These are phyloP conservation scores for Sebastiscus albofasciatus DNA, from an alignment of 2,797 vertebrate species.

Conservation along the genomic window DNA sequence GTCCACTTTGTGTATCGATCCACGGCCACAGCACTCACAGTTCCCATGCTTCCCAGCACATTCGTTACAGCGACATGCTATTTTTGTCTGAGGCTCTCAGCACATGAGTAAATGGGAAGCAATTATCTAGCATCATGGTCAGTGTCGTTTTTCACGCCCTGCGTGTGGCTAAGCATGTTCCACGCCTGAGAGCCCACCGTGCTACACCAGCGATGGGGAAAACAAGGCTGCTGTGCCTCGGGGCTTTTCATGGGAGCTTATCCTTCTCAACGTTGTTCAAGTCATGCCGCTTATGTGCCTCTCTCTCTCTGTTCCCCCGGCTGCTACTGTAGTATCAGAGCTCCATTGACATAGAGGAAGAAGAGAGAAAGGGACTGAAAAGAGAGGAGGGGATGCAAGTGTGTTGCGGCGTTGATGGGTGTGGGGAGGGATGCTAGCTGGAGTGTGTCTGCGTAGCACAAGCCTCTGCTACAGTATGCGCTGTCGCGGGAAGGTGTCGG, in stretches of 20 bases:
- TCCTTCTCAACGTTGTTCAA: constrained; percentile 68
- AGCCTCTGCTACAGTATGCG: constrained; percentile 80
- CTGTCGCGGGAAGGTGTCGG: constrained; percentile 86
- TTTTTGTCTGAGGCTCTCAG: constrained; percentile 80
- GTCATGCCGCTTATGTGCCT: constrained; percentile 70
- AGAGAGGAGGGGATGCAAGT: constrained; percentile 73
- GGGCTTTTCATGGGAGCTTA: constrained; percentile 72
- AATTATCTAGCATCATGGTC: constrained; percentile 86
- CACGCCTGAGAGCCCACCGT: constrained; percentile 70
- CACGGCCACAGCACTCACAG: constrained; percentile 71
- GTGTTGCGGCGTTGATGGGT: constrained; percentile 79
- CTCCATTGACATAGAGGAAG: constrained; percentile 68
- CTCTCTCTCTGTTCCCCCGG: constrained; percentile 49
- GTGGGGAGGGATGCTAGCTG: constrained; percentile 81
- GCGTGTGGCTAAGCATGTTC: constrained; percentile 78
- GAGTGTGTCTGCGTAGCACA: constrained; percentile 78
- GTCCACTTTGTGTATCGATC: constrained; percentile 77
- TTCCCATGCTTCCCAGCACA: constrained; percentile 76
- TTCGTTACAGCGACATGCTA: constrained; percentile 81
- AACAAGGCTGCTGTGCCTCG: constrained; percentile 69
- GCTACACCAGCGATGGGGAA: constrained; percentile 63
- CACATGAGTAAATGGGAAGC: constrained; percentile 85
- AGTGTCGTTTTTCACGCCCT: constrained; percentile 83
- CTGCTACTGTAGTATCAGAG: constrained; percentile 69
- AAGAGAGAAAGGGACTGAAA: constrained; percentile 57